A percentile compares a stretch with the other conserved stretches of the same genome.
Evolutionary conservation across 2,888 invertebrate genomes (phyloP).

Genomic region (Congeria kusceri): DNA sequence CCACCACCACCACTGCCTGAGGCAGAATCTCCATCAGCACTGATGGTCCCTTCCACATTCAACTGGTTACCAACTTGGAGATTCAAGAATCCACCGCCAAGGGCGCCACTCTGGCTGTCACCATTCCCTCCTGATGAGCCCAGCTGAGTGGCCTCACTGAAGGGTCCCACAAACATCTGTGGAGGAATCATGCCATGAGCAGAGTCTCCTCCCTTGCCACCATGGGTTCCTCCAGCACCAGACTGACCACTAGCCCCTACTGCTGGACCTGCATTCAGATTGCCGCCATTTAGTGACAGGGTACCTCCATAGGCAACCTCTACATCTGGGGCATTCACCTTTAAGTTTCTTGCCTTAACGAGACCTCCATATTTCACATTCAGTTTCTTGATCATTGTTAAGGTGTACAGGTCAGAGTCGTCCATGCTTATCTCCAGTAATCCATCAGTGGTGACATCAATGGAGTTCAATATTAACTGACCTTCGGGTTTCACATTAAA

Average conservation of each 20-base stretch:
- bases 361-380: slow-evolving; percentile 69
- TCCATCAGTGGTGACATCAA: slow-evolving; percentile 71
- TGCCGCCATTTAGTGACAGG: slow-evolving; percentile 63
- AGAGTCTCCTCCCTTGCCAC: slow-evolving; percentile 73
- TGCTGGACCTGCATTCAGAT: slow-evolving; percentile 46
- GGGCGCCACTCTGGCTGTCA: slow-evolving; percentile 48
- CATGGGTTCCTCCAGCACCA: slow-evolving; percentile 72
- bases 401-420: slow-evolving; percentile 45
- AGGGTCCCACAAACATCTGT: slow-evolving; percentile 47
- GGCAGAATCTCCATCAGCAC: slow-evolving; percentile 65
- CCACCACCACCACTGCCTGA: slow-evolving; percentile 67
- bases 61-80: slow-evolving; percentile 42
- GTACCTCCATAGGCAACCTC: slow-evolving; percentile 67
- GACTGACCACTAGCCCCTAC: slow-evolving; percentile 52
- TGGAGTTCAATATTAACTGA: slow-evolving; percentile 60
- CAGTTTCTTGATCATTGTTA: slow-evolving; percentile 56
- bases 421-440: slow-evolving; percentile 63
- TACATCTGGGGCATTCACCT: slow-evolving; percentile 53
- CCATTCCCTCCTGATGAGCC: slow-evolving; percentile 70
- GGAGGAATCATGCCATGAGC: slow-evolving; percentile 30
- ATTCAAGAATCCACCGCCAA: slow-evolving; percentile 65
- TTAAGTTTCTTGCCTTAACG: slow-evolving; percentile 57
- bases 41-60: slow-evolving; percentile 67
- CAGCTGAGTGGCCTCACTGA: slow-evolving; percentile 38
- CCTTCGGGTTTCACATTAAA: slow-evolving; percentile 52